Evolutionary conservation across 2,888 invertebrate genomes (phyloP).

Genomic region (Drosophila austrosaltans): DNA sequence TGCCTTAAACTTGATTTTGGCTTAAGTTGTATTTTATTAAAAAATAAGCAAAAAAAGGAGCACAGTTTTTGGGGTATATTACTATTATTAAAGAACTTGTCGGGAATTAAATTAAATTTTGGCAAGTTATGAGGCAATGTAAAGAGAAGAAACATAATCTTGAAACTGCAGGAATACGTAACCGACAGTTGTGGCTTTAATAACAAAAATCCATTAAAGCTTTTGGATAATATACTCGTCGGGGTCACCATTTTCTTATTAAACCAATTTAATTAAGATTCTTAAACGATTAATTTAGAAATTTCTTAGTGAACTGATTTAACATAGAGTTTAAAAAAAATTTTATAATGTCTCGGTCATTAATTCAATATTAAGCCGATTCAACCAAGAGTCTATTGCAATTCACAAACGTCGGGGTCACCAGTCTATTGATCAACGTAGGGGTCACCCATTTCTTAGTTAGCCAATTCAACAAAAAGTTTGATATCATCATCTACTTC

Average conservation of each 20-base stretch:
- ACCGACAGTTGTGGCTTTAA: not conserved
- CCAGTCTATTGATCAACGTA: not conserved
- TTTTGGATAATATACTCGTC: not conserved
- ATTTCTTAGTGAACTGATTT: no score
- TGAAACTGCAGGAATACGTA: no score
- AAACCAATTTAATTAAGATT: not conserved
- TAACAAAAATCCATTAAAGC: not conserved
- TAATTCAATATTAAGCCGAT: no score
- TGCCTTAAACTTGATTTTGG: not conserved
- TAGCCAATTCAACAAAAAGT: no score
- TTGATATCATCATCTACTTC: no score
- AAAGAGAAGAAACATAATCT: not conserved
- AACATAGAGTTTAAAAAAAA: no score
- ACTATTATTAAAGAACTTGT: not conserved
- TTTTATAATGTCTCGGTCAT: no score
- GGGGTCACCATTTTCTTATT: not conserved
- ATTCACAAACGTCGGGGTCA: not conserved
- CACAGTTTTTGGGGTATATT: not conserved
- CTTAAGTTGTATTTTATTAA: conserved; percentile 12
- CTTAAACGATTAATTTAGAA: no score
- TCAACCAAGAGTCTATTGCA: not conserved
- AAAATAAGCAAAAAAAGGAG: not conserved
- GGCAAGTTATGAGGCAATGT: not conserved
- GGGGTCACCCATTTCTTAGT: no score
- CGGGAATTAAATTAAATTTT: not conserved